Evolutionary conservation across 2,113 vertebrate species (phyloP), one percentile per base, ranked within the genome.

Genomic region (Tor tambroides): DNA sequence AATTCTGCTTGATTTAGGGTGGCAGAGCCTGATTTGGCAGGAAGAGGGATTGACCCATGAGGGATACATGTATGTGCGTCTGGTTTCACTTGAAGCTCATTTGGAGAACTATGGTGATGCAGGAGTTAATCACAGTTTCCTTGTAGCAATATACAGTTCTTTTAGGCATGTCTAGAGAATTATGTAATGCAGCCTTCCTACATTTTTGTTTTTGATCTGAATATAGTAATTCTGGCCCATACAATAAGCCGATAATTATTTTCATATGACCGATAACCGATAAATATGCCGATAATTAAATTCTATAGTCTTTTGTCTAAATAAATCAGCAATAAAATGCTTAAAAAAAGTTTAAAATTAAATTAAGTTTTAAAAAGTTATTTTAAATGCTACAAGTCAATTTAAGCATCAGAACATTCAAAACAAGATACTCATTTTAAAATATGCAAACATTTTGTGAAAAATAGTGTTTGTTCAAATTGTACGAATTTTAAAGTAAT

Each of bases 11-110:
- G 56, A 81, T 65, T 65, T 65, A 28, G 35, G 56, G n/a, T 81
- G 79, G 79, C 35, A 63, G 23, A 80, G 56, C 32, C 56, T 81
- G 79, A 81, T 81, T 81, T 81, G 56, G 3, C 21, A 81, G 79
- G n/a, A 81, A 81, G 51, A 63, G 32, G 59, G 35, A 63, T 80
- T 7, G 21, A 35, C 77, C 19, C 72, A 75, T 46, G 72, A 75
- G 72, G 72, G 38, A 46, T 80, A 35, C 0, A 8, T n/a, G 30
- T 23, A 56, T 63, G 35, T 41, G 35, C 1, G 35, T 80, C 79
- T 63, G 56, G 56, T 80, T 80, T 80, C 56, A 43, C 6, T 63
- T 65, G 56, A 12, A 41, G 56, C 75, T 77, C 43, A 72, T 72
- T 71, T 77, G 43, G 14, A 49, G 46, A n/a, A 51, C 46, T 77